Percentiles rank a stretch among this genome's conserved stretches.
phyloP scores from a whole-genome alignment of 2,113 vertebrate genomes.

The Arizona elegans region DNA sequence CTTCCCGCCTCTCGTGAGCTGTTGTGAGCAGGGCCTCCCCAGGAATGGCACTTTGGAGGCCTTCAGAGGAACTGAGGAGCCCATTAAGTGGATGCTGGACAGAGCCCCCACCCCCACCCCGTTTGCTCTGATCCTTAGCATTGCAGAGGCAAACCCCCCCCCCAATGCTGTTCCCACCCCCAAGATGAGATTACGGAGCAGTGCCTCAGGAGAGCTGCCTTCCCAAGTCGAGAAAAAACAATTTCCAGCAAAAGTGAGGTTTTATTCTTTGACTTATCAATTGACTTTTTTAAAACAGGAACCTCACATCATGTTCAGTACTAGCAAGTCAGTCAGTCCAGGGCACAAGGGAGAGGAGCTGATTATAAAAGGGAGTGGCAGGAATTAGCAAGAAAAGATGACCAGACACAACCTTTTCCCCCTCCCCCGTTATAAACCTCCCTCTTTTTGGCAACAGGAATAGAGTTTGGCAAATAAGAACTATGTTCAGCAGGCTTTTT shows the following conservation, averaged over 20 bases:
- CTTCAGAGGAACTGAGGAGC: not conserved
- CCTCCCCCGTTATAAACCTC: slow-evolving; percentile 20
- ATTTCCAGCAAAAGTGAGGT: slow-evolving; percentile 46
- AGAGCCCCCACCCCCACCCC: rapidly evolving
- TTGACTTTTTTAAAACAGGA: slow-evolving; percentile 54
- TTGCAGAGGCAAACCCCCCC: not conserved
- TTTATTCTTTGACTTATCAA: slow-evolving; percentile 57
- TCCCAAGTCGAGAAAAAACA: not conserved
- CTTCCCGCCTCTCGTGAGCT: too few relatives aligned
- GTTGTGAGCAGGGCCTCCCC: not conserved
- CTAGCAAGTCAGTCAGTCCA: slow-evolving; percentile 50
- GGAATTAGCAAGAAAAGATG: not conserved
- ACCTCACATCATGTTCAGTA: slow-evolving; percentile 68
- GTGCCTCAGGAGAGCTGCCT: not conserved
- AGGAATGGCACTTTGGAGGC: not conserved
- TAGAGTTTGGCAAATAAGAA: slow-evolving; percentile 40
- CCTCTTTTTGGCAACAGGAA: slow-evolving; percentile 49
- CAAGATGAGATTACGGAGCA: not conserved
- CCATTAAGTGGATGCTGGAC: not conserved
- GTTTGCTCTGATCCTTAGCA: not conserved
- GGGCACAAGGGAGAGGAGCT: slow-evolving; percentile 54
- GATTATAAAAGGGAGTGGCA: slow-evolving; percentile 42
- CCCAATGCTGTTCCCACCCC: not conserved
- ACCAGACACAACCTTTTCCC: slow-evolving; percentile 24
- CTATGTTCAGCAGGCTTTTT: not conserved